Conservation (phyloP, 1,140 invertebrate genomes). For the Pseudomyrmex concolor region DNA sequence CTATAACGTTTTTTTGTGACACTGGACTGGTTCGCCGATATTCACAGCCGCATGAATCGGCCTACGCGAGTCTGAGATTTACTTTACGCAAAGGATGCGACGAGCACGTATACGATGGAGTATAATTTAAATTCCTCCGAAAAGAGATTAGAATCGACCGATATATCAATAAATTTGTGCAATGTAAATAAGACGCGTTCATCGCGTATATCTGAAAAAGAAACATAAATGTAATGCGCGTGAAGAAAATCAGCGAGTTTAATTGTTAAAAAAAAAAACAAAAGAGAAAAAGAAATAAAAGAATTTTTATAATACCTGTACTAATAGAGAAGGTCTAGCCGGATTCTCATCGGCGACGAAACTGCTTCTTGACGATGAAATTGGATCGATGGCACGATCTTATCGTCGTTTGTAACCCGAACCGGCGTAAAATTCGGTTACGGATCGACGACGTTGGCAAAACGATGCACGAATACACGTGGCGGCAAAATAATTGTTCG, state of each 20-base stretch:
- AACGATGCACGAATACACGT: constrained; percentile 51
- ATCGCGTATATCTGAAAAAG: no score
- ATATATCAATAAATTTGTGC: neutral
- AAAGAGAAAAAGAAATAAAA: neutral
- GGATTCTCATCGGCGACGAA: constrained; percentile 40
- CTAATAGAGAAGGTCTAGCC: constrained; percentile 28
- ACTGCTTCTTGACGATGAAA: constrained; percentile 1
- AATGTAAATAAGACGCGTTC: neutral
- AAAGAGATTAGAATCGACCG: neutral
- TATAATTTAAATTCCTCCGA: neutral
- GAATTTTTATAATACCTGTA: constrained; percentile 10
- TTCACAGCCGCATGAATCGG: neutral
- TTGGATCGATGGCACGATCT: neutral
- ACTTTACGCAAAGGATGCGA: neutral
- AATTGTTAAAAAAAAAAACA: neutral
- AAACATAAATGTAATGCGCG: neutral
- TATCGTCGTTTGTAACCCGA: constrained; percentile 1
- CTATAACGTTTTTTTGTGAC: constrained; percentile 40
- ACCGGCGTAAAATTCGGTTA: constrained; percentile 15
- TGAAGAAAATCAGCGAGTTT: neutral
- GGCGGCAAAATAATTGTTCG: constrained; percentile 21
- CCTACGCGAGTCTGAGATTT: neutral
- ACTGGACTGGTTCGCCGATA: constrained; percentile 12
- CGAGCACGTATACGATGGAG: neutral
- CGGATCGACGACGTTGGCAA: neutral